phyloP scores from a whole-genome alignment of 2,113 vertebrate genomes.

The Syngnathus floridae region DNA sequence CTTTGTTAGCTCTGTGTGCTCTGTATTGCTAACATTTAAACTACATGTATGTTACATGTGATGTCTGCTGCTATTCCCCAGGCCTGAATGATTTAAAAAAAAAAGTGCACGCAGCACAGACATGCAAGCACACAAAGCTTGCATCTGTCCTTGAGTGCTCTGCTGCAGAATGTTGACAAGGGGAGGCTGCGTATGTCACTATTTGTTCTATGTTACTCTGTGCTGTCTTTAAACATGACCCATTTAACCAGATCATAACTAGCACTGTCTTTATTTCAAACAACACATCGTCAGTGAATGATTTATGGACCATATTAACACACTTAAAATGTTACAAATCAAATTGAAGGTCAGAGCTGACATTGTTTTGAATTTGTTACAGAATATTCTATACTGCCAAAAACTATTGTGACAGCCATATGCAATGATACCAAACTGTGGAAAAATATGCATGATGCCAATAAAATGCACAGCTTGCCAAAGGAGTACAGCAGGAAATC shows the following conservation, averaged over 20 bases:
- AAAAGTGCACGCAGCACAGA: constrained; percentile 21
- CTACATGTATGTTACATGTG: constrained; percentile 27
- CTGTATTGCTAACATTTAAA: constrained; percentile 46
- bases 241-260: constrained; percentile 40
- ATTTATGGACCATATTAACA: neutral
- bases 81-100: constrained; percentile 25
- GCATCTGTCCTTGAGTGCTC: constrained; percentile 37
- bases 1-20: constrained; percentile 59
- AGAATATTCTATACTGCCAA: neutral
- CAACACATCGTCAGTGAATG: constrained; percentile 7
- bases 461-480: constrained; percentile 26
- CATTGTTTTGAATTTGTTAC: neutral
- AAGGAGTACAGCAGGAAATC: constrained; percentile 26
- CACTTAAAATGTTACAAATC: neutral
- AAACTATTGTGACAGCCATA: neutral
- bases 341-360: neutral
- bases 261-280: constrained; percentile 40
- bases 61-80: constrained; percentile 36
- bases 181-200: constrained; percentile 37
- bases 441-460: constrained; percentile 27
- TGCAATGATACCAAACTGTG: neutral
- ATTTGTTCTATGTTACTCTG: constrained; percentile 54
- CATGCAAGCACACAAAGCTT: constrained; percentile 5
- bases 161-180: constrained; percentile 25
- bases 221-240: constrained; percentile 58